Evolutionary conservation across 2,888 invertebrate genomes (phyloP), one percentile per base, ranked within the genome.

Genomic region (Eupeodes latifasciatus): DNA sequence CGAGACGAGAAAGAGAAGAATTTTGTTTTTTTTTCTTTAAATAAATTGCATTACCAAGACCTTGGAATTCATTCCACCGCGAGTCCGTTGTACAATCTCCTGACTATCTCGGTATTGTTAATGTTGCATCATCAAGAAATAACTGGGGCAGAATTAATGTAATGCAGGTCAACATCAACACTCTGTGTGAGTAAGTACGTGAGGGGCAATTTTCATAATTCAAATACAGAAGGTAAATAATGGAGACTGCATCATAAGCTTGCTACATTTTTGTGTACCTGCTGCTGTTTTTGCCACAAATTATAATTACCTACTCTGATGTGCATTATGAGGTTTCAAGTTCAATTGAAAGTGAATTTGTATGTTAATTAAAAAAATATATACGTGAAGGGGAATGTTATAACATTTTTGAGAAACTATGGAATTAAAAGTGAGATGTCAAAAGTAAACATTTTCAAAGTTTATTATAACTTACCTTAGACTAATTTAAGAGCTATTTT

Each of bases 21-120:
- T 72, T 75, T 44, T 47, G 64, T 55, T 27, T 27, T 27, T 27
- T 19, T 27, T 27, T 3, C 27, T 27, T 27, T 27, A 27, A 27
- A 72, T 72, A 79, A 80, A 84, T 84, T 77, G 72, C 77, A 84
- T 84, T 44, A 66, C 67, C 59, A 74, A 87, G 87, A 84, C 87
- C 87, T 87, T 87, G 87, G 76, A 83, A 83, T 59, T 76, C 36
- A 66, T 83, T 79, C 62, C 76, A 51, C 71, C 72, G 64, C 72
- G 69, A 64, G 62, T 75, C 27, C 27, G 27, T 27, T 27, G 27
- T 27, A 27, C 27, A 79, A 83, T 83, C 74, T 69, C 57, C 44
- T 59, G 34, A 19, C n/a, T 69, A 51, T n/a, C 49, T 75, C 14
- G 27, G 27, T 27, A 27, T 27, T 27, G 27, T 27, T 27, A 27